Conservation (phyloP, 2,797 vertebrate species). For the Hirundo rustica region DNA sequence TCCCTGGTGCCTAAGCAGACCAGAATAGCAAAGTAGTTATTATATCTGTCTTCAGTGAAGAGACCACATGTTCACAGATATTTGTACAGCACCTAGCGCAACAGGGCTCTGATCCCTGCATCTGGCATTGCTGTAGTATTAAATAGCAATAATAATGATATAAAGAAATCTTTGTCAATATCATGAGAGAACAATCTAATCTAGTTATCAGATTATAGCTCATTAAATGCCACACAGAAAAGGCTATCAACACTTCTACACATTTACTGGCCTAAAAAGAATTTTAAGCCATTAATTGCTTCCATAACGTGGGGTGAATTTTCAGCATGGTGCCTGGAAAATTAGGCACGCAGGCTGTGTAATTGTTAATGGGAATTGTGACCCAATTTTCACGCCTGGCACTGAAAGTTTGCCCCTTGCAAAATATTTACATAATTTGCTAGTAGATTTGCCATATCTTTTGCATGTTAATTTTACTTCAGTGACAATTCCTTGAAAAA, state of each 20-base stretch:
- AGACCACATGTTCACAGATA: slow-evolving; percentile 65
- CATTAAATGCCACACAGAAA: slow-evolving; percentile 66
- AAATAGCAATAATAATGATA: slow-evolving; percentile 59
- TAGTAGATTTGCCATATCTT: slow-evolving; percentile 63
- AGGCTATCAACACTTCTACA: slow-evolving; percentile 68
- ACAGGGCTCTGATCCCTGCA: slow-evolving; percentile 50
- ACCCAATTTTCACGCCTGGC: slow-evolving; percentile 72
- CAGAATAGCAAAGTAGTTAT: slow-evolving; percentile 75
- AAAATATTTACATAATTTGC: slow-evolving; percentile 72
- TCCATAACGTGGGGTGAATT: slow-evolving; percentile 70
- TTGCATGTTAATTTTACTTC: slow-evolving; percentile 66
- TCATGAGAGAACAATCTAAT: slow-evolving; percentile 65
- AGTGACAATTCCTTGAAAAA: slow-evolving; percentile 60
- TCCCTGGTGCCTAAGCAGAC: slow-evolving; percentile 70
- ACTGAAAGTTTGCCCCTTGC: slow-evolving; percentile 71
- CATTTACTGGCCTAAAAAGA: slow-evolving; percentile 68
- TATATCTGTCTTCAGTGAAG: slow-evolving; percentile 68
- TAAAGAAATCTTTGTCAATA: slow-evolving; percentile 57
- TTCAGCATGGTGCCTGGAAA: slow-evolving; percentile 70
- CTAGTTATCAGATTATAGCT: slow-evolving; percentile 69
- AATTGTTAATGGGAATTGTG: slow-evolving; percentile 72
- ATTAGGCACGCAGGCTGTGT: slow-evolving; percentile 71
- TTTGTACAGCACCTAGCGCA: slow-evolving; percentile 60
- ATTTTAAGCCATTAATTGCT: slow-evolving; percentile 72
- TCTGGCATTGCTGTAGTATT: slow-evolving; percentile 54